These are phyloP conservation scores for Pica pica DNA, from an alignment of 2,113 vertebrate species.

Conservation along the genomic window DNA sequence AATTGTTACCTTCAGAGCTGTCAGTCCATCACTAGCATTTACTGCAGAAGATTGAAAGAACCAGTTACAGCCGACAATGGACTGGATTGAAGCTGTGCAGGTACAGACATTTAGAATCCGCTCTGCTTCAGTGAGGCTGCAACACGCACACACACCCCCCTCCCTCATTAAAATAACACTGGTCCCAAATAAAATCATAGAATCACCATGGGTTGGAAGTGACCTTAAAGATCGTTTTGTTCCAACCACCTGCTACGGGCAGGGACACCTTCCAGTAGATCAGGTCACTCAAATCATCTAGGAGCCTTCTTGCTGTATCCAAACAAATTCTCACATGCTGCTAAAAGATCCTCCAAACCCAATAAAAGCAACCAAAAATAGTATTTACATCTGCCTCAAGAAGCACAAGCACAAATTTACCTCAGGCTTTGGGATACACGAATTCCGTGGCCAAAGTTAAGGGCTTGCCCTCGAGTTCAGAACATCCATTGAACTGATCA, in stretches of 20 bases:
- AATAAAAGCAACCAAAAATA: neutral
- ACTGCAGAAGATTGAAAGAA: constrained; percentile 1
- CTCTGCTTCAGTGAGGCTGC: neutral
- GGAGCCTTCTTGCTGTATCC: neutral
- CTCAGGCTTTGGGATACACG: neutral
- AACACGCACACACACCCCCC: fast-evolving
- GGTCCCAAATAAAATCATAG: neutral
- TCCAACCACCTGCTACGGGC: neutral
- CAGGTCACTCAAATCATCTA: neutral
- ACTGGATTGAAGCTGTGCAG: neutral
- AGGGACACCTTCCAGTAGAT: neutral
- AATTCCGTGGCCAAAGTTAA: neutral
- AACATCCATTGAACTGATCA: neutral
- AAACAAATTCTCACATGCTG: neutral
- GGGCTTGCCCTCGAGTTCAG: neutral
- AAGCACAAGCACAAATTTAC: neutral
- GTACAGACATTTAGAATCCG: neutral
- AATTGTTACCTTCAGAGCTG: constrained; percentile 8
- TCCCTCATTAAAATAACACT: neutral
- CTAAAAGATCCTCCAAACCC: neutral
- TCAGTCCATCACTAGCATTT: constrained; percentile 22
- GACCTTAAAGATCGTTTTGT: neutral
- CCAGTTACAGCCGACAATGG: constrained; percentile 16
- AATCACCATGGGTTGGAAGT: neutral
- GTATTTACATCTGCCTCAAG: neutral